These are phyloP conservation scores for Drosophila colorata DNA, from an alignment of 2,888 invertebrate species.

Conservation along the genomic window DNA sequence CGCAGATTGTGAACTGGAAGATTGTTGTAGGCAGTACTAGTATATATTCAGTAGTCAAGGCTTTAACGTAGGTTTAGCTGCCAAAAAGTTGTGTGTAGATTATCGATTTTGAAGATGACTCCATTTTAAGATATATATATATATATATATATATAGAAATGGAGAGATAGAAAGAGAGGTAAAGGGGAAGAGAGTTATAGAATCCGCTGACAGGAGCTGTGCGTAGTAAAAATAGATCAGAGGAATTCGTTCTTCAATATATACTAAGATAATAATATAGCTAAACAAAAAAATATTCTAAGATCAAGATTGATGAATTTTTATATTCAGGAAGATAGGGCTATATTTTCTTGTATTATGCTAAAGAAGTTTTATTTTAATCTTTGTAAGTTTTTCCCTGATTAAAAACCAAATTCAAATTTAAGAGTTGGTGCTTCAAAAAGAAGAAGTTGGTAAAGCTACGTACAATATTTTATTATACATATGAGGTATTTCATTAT, in stretches of 20 bases:
- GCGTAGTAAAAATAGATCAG: not conserved
- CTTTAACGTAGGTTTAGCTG: conserved; percentile 8
- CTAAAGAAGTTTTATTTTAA: too few relatives aligned
- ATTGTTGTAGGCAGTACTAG: not conserved
- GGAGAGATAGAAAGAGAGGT: not conserved
- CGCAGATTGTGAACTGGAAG: conserved; percentile 5
- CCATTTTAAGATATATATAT: conserved; percentile 3
- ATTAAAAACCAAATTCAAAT: too few relatives aligned
- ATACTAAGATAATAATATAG: too few relatives aligned
- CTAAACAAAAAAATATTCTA: too few relatives aligned
- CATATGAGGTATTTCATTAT: too few relatives aligned
- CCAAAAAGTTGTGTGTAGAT: conserved; percentile 7
- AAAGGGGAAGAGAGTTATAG: conserved; percentile 2
- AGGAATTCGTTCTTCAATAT: not conserved
- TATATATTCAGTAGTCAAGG: not conserved
- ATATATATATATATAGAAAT: not conserved
- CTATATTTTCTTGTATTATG: too few relatives aligned
- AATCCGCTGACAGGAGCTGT: conserved; percentile 27
- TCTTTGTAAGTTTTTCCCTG: too few relatives aligned
- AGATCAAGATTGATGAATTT: too few relatives aligned
- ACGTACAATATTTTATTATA: too few relatives aligned
- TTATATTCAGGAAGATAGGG: too few relatives aligned
- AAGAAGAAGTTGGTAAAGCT: not conserved
- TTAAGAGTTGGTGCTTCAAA: too few relatives aligned
- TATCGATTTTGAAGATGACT: not conserved